Percentiles rank a stretch among this genome's conserved stretches.
phyloP scores from a whole-genome alignment of 23 tunicate species.

The Phallusia fumigata region DNA sequence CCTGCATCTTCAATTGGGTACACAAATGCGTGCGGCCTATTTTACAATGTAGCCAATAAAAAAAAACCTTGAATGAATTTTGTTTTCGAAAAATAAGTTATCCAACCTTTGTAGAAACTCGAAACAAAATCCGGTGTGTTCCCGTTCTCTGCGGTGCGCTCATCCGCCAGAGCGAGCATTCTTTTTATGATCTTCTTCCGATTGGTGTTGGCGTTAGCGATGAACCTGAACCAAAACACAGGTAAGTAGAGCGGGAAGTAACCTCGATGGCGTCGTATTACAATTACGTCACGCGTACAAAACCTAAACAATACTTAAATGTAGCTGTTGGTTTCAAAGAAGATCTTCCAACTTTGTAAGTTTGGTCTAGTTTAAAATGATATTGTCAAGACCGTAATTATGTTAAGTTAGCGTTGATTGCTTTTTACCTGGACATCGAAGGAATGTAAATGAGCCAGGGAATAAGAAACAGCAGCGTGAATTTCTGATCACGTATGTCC shows the following conservation, averaged over 20 bases:
- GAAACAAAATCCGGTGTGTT: conserved; percentile 14
- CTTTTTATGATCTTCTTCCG: conserved; percentile 2
- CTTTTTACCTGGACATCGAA: conserved; percentile 11
- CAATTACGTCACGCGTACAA: too few relatives aligned
- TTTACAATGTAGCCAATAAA: too few relatives aligned
- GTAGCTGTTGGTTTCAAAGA: too few relatives aligned
- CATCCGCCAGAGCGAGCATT: neutral
- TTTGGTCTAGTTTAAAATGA: too few relatives aligned
- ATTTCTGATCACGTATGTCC: conserved; percentile 19
- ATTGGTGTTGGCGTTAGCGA: neutral
- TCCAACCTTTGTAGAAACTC: conserved; percentile 18
- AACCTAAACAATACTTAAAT: too few relatives aligned
- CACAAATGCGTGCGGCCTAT: too few relatives aligned
- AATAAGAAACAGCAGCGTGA: conserved; percentile 16
- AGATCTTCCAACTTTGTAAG: too few relatives aligned
- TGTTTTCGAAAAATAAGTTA: too few relatives aligned
- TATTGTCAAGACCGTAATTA: too few relatives aligned
- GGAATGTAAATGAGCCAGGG: conserved; percentile 41
- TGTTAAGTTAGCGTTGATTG: neutral
- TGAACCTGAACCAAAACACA: neutral
- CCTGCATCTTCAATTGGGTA: too few relatives aligned
- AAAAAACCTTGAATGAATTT: neutral
- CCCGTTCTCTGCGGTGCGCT: neutral
- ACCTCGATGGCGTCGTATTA: too few relatives aligned
- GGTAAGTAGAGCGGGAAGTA: too few relatives aligned